Conservation (phyloP, 2,797 vertebrate genomes). For the Peromyscus nudipes region DNA sequence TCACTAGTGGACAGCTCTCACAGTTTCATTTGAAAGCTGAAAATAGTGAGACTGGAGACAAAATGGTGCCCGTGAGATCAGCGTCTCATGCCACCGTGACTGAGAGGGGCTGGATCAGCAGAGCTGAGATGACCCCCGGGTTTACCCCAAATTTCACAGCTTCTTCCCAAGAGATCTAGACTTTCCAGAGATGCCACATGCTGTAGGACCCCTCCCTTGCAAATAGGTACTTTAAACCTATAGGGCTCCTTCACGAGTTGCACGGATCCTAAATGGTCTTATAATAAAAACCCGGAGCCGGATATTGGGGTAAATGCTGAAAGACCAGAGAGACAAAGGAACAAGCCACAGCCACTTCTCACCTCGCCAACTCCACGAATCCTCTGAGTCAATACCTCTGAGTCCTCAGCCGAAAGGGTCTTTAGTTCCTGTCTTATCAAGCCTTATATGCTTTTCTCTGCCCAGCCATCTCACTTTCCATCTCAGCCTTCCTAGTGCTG, state of each 20-base stretch:
- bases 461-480: too few relatives aligned
- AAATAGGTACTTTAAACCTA: neutral
- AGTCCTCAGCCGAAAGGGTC: too few relatives aligned
- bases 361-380: too few relatives aligned
- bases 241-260: neutral
- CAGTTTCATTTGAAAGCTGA: neutral
- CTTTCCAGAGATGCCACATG: neutral
- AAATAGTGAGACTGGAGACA: neutral
- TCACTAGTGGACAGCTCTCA: neutral
- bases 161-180: neutral
- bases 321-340: too few relatives aligned
- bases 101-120: neutral
- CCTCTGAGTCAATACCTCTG: too few relatives aligned
- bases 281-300: too few relatives aligned
- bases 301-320: too few relatives aligned
- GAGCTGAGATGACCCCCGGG: neutral
- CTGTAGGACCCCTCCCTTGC: neutral
- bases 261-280: too few relatives aligned
- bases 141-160: neutral
- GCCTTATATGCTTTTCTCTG: too few relatives aligned
- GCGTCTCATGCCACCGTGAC: neutral
- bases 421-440: too few relatives aligned
- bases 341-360: too few relatives aligned
- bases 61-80: neutral
- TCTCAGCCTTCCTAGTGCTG: too few relatives aligned